Percentiles rank a stretch among this genome's conserved stretches.
These are phyloP conservation scores for Bos indicus DNA, from an alignment of 2,113 vertebrate species.

Conservation along the genomic window DNA sequence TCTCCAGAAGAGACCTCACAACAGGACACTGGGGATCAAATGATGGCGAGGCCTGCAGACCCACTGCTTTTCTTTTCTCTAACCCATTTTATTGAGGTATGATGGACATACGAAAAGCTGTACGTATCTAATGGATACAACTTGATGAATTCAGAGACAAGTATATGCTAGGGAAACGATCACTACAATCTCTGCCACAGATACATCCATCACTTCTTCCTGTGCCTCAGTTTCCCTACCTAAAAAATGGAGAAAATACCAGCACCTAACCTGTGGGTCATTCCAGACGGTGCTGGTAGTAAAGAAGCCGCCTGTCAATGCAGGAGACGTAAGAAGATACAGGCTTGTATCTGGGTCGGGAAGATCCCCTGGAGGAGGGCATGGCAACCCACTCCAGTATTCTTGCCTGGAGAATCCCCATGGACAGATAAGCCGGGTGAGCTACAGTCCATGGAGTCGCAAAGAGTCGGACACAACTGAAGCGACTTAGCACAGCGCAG, in stretches of 20 bases:
- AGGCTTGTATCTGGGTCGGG: neutral
- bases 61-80: too few relatives aligned
- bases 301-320: neutral
- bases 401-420: neutral
- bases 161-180: neutral
- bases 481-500: neutral
- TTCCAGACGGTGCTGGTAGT: neutral
- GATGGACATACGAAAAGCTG: neutral
- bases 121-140: neutral
- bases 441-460: neutral
- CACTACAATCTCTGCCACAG: neutral
- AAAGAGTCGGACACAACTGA: neutral
- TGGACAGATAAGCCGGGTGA: neutral
- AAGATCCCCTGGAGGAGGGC: neutral
- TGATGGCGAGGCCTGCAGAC: neutral
- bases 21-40: neutral
- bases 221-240: neutral
- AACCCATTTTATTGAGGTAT: neutral
- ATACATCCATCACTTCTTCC: neutral
- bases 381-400: neutral
- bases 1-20: constrained; percentile 35
- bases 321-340: neutral
- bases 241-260: neutral
- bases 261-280: neutral
- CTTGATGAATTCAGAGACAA: neutral